Conservation (phyloP, 2,113 vertebrate species). For the Phyllostomus discolor region DNA sequence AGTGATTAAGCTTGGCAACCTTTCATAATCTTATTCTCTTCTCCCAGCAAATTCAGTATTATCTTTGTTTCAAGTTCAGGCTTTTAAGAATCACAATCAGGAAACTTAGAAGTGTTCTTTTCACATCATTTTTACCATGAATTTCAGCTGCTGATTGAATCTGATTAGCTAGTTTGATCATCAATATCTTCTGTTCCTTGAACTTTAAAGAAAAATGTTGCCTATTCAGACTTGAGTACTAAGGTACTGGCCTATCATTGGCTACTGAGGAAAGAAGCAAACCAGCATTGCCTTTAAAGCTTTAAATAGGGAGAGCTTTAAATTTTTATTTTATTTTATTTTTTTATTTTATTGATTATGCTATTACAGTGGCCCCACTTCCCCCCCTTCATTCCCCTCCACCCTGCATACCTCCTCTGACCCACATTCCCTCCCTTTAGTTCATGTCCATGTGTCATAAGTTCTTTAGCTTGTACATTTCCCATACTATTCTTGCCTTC, state of each 20-base stretch:
- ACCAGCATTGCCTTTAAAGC: not conserved
- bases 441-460: too few relatives aligned
- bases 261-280: not conserved
- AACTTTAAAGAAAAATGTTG: not conserved
- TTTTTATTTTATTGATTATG: too few relatives aligned
- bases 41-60: not conserved
- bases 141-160: not conserved
- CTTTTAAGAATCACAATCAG: not conserved
- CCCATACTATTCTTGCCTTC: too few relatives aligned
- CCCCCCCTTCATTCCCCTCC: too few relatives aligned
- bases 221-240: not conserved
- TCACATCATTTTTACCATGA: not conserved
- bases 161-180: not conserved
- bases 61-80: not conserved
- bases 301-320: not conserved
- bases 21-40: not conserved
- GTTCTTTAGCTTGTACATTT: too few relatives aligned
- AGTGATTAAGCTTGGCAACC: not conserved
- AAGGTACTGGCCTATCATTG: not conserved
- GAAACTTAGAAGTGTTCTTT: constrained; percentile 14
- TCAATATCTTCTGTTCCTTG: not conserved
- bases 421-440: too few relatives aligned
- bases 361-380: too few relatives aligned
- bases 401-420: too few relatives aligned
- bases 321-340: not conserved